Evolutionary conservation across 2,113 vertebrate species (phyloP).

Genomic region (Phaethon lepturus): DNA sequence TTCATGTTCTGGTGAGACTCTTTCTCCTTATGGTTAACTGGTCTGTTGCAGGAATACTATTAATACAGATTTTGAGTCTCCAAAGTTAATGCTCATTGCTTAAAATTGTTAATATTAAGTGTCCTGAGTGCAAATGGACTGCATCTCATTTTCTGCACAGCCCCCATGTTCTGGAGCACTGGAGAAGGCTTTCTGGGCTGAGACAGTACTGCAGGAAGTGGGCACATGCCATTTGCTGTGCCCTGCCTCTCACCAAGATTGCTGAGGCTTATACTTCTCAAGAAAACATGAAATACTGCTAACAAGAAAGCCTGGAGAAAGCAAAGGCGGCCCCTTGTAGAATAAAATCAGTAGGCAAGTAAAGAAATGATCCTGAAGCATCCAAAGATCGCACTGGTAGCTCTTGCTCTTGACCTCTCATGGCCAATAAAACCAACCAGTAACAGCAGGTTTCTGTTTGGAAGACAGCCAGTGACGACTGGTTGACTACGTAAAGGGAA

Average conservation of each 20-base stretch:
- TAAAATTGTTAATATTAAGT: background rate
- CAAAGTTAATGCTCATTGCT: background rate
- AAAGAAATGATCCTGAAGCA: background rate
- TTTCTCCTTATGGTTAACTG: background rate
- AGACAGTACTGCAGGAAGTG: background rate
- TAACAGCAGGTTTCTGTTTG: background rate
- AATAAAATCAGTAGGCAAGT: background rate
- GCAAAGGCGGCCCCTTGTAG: background rate
- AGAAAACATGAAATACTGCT: background rate
- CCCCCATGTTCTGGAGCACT: background rate
- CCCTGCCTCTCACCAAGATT: background rate
- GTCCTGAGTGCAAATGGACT: too few species aligned
- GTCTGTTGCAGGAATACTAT: background rate
- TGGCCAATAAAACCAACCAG: background rate
- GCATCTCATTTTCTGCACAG: background rate
- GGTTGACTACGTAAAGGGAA: background rate
- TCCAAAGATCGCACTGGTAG: background rate
- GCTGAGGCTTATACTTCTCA: background rate
- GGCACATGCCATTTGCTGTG: background rate
- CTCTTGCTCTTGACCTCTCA: background rate
- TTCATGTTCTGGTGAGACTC: background rate
- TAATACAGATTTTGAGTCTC: background rate
- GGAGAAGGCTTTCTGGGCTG: background rate
- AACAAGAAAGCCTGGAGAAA: background rate
- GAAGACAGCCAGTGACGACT: background rate